phyloP scores from a whole-genome alignment of 2,888 invertebrate genomes.

The Siphlonurus alternatus region DNA sequence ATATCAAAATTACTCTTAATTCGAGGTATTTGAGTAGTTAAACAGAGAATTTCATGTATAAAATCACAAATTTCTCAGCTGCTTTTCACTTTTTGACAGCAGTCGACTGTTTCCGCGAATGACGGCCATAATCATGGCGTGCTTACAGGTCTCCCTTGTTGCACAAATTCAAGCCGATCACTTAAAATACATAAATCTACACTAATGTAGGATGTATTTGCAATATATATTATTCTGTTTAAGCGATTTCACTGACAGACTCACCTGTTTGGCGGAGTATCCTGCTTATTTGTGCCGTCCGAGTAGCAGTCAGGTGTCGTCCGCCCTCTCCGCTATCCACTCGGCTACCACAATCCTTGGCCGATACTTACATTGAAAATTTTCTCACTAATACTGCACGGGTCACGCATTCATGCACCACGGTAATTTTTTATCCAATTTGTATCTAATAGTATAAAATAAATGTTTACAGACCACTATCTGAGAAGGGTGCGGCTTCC shows the following conservation, averaged over 20 bases:
- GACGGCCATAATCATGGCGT: conserved; percentile 8
- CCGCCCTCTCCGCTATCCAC: conserved; percentile 2
- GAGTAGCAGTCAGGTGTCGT: neutral
- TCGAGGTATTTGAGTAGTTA: too few species aligned
- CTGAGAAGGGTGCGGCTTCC: conserved; percentile 20
- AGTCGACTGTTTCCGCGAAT: conserved; percentile 8
- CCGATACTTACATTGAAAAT: conserved; percentile 14
- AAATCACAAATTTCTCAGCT: neutral
- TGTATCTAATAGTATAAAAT: conserved; percentile 1
- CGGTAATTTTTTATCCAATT: conserved; percentile 7
- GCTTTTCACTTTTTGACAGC: conserved; percentile 5
- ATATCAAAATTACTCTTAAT: too few species aligned
- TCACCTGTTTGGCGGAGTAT: neutral
- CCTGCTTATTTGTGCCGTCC: conserved; percentile 3
- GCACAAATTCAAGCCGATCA: neutral
- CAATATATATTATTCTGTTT: neutral
- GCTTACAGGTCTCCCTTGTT: neutral
- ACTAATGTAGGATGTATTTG: neutral
- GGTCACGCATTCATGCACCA: conserved; percentile 16
- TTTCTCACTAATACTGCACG: conserved; percentile 10
- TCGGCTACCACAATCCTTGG: neutral
- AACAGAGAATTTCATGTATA: neutral
- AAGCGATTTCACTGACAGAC: neutral
- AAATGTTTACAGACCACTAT: conserved; percentile 12
- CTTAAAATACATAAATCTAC: neutral